phyloP scores from a whole-genome alignment of 2,113 vertebrate species.

The Nesogale talazaci region DNA sequence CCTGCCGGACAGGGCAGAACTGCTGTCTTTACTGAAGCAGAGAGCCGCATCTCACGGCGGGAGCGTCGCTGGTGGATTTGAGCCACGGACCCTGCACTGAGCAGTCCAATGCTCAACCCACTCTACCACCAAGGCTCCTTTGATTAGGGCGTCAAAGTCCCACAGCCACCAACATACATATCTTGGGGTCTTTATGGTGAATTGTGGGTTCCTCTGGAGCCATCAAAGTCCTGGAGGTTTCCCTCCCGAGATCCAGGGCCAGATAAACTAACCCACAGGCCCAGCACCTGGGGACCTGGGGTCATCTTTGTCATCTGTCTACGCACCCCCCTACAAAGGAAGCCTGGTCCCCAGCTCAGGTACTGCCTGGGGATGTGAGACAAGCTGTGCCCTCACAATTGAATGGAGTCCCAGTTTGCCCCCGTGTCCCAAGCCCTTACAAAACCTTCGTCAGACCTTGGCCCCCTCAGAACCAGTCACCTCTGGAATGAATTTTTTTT shows the following conservation, averaged over 20 bases:
- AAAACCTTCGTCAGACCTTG: neutral
- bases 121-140: neutral
- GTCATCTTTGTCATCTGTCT: neutral
- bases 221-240: neutral
- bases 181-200: neutral
- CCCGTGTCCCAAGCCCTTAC: neutral
- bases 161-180: neutral
- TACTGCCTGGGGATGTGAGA: neutral
- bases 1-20: too few relatives aligned
- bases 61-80: neutral
- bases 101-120: neutral
- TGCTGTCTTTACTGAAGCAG: too few relatives aligned
- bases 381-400: neutral
- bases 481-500: constrained; percentile 75
- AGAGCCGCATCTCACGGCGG: too few relatives aligned
- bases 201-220: neutral
- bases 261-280: neutral
- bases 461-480: constrained; percentile 39
- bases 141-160: neutral
- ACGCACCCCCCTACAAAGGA: neutral
- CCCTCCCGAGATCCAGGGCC: neutral
- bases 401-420: neutral
- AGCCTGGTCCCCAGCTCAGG: neutral
- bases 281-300: neutral
- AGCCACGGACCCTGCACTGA: neutral